Base-by-base conservation (phyloP, 2,888 invertebrate species). In the Sicus ferrugineus region DNA sequence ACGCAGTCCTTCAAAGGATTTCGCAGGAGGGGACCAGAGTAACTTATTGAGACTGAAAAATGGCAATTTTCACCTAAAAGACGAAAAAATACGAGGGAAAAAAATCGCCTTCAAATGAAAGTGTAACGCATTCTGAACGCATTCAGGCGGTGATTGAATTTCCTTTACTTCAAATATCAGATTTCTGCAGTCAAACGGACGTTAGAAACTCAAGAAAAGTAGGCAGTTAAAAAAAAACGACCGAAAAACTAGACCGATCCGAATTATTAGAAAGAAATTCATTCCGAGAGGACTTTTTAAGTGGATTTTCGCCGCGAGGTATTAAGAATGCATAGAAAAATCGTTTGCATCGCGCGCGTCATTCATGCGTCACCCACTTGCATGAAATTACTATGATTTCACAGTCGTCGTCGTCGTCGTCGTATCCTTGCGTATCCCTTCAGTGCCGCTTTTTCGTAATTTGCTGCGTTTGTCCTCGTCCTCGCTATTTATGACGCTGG, bases 361-460 rank as follows among this genome's bases (percentile, higher is more conserved):
- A n/a, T n/a, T n/a, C n/a, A n/a, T 28, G 26, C 42, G n/a, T 42
- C 42, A 42, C 26, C 54, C 54, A 28, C 63, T 19, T 28, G 31
- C 19, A 63, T 38, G 61, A 52, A 62, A 68, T 68, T 68, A 68
- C 68, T 54, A 30, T 52, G 54, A 28, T 26, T 2, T 54, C 54
- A 3, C 19, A 11, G 46, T 46, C 46, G 46, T 46, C n/a, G 46
- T 28, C 54, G 7, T 54, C 54, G 28, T 54, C 62, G 61, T 48
- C 52, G 46, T 50, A 28, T 62, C 61, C 68, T 63, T 54, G 68
- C 68, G 38, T 28, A 68, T 62, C 63, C 68, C 63, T 68, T 68
- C 54, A 68, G 26, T 63, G 54, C 42, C 63, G 63, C 68, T 68
- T 30, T 46, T 59, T 34, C n/a, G 48, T 67, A 58, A 67, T 68